Base-by-base conservation (phyloP, 2,113 vertebrate genomes). In the Symphodus melops region DNA sequence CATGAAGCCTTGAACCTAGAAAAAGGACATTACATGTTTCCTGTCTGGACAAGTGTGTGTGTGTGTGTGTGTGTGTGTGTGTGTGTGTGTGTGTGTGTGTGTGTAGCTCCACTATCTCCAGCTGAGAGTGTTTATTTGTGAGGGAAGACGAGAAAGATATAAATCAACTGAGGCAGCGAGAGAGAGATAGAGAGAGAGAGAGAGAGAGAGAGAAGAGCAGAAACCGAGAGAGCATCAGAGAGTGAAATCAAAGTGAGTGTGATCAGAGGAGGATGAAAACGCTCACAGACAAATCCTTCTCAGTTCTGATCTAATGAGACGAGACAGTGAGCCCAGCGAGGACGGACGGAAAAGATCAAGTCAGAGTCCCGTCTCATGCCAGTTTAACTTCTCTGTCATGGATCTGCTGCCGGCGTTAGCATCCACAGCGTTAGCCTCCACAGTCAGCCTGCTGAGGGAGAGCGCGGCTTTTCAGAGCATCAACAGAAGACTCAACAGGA, bases 401-500 rank as follows among this genome's bases (percentile, higher is more conserved):
- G 85, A 86, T 39, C 19, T 77, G 1, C 21, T 84, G 80, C 63
- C 69, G 0, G 11, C 25, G 0, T 48, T 76, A 20, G 58, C 70
- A 2, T 75, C 75, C 55, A 33, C 77, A 1, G 68, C 25, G 25
- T 65, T 86, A 4, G 33, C 71, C 4, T 84, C 87, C 11, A 57
- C 75, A 3, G 80, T 79, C 51, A 67, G 57, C 68, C 79, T 67
- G 72, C 78, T 92, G 56, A 87, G 80, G 55, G 76, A 91, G 46
- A 85, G 49, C 8, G 13, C 66, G 14, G 81, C 60, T 9, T 39
- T 82, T 73, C 80, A 77, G 69, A 85, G 68, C 56, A 53, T 92
- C 56, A 87, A 36, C 76, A 93, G 33, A 74, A 90, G 52, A 33
- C 64, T 80, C 65, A 83, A 48, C 60, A 78, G 68, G 68, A 94